Percentiles rank a stretch among this genome's conserved stretches.
These are phyloP conservation scores for Lampropteryx suffumata DNA, from an alignment of 2,888 invertebrate genomes.

Conservation along the genomic window DNA sequence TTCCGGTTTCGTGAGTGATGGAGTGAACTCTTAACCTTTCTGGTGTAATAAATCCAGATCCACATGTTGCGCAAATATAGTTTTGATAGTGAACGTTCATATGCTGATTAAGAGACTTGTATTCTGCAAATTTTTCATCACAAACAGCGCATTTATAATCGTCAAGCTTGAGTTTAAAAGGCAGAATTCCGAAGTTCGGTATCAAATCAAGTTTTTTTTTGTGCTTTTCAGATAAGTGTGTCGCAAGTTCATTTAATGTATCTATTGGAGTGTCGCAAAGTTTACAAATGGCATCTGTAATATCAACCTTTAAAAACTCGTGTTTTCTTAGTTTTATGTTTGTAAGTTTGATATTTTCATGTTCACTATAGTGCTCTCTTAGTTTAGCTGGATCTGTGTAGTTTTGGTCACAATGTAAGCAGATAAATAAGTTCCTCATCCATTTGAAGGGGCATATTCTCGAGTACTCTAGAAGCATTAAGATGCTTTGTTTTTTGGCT, in stretches of 20 bases:
- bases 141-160: conserved; percentile 63
- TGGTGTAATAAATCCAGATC: conserved; percentile 68
- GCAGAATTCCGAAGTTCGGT: conserved; percentile 59
- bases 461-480: conserved; percentile 57
- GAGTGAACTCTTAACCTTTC: conserved; percentile 63
- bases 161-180: conserved; percentile 57
- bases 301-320: conserved; percentile 69
- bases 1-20: conserved; percentile 66
- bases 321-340: conserved; percentile 61
- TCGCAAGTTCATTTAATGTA: conserved; percentile 51
- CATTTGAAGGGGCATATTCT: conserved; percentile 71
- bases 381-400: conserved; percentile 57
- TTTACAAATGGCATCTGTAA: conserved; percentile 60
- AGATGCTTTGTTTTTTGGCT: conserved; percentile 55
- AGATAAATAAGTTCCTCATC: conserved; percentile 67
- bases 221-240: conserved; percentile 57
- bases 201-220: conserved; percentile 51
- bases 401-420: conserved; percentile 64
- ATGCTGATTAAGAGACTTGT: conserved; percentile 68
- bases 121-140: conserved; percentile 56
- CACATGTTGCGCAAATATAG: conserved; percentile 73
- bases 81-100: conserved; percentile 76
- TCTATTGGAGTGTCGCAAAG: conserved; percentile 51
- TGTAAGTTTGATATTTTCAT: conserved; percentile 36
- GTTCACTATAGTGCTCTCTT: conserved; percentile 53